Evolutionary conservation across 2,888 invertebrate genomes (phyloP).

Genomic region (Epicampocera succincta): DNA sequence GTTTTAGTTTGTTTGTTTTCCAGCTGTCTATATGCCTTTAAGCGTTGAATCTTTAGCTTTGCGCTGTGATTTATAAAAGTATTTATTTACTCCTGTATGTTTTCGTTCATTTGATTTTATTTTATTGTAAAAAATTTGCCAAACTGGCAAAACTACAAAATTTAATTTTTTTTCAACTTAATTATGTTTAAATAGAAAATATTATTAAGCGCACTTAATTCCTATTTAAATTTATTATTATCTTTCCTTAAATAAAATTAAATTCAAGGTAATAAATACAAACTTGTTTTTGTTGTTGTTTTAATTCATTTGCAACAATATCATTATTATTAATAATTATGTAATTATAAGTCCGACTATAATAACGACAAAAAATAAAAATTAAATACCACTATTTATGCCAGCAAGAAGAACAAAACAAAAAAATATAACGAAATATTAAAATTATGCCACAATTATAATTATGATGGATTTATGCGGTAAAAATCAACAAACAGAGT

Average conservation of each 20-base stretch:
- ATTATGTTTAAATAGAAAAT: no score
- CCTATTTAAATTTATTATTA: neutral
- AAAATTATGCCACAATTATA: conserved; percentile 61
- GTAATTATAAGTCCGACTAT: conserved; percentile 44
- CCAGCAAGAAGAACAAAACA: neutral
- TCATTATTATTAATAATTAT: conserved; percentile 36
- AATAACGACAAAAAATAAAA: no score
- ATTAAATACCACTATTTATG: neutral
- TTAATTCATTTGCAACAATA: neutral
- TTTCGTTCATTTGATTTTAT: no score
- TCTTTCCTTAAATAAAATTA: conserved; percentile 1
- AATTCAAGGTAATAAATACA: conserved; percentile 7
- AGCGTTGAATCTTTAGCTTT: no score
- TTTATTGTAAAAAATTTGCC: no score
- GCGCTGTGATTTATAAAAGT: no score
- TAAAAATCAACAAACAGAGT: conserved; percentile 53
- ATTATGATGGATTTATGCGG: conserved; percentile 64
- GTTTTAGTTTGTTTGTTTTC: no score
- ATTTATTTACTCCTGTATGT: no score
- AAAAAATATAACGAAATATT: conserved; percentile 1
- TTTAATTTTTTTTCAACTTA: no score
- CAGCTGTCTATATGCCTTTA: no score
- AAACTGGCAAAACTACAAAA: no score
- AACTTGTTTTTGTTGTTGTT: neutral
- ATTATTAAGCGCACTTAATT: conserved; percentile 1